Evolutionary conservation across 2,113 vertebrate genomes (phyloP).

Genomic region (Planiliza haematocheilus): DNA sequence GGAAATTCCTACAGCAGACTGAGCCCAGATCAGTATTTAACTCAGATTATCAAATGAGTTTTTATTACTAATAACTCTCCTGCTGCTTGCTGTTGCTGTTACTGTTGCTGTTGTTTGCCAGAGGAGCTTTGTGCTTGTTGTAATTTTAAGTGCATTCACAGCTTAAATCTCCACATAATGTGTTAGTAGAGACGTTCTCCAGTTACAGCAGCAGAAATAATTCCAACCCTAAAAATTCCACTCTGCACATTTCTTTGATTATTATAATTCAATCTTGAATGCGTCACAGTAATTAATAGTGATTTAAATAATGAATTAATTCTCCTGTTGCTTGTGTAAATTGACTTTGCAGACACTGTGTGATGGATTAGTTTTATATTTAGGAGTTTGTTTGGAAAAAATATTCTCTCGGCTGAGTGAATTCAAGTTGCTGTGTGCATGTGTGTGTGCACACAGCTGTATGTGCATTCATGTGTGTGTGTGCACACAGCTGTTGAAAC

Average conservation of each 20-base stretch:
- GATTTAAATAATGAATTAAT: constrained; percentile 41
- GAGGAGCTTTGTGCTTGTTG: constrained; percentile 1
- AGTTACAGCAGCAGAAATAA: constrained; percentile 19
- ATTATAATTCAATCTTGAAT: constrained; percentile 27
- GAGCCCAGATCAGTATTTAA: constrained; percentile 13
- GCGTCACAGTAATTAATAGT: constrained; percentile 37
- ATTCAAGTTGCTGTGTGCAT: too few species aligned
- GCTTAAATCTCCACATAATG: constrained; percentile 35
- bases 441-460: background rate
- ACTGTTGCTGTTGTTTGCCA: constrained; percentile 21
- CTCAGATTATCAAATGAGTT: constrained; percentile 24
- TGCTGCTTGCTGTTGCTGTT: constrained; percentile 18
- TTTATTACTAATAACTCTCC: constrained; percentile 29
- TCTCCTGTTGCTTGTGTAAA: constrained; percentile 27
- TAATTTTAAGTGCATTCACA: constrained; percentile 26
- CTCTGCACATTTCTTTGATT: constrained; percentile 40
- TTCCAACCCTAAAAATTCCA: constrained; percentile 12
- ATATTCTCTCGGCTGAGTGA: too few species aligned
- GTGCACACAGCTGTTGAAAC: constrained; percentile 14
- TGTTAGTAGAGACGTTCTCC: constrained; percentile 5
- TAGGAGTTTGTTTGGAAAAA: background rate
- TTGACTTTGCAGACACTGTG: constrained; percentile 15
- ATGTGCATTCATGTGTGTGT: too few species aligned
- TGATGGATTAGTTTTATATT: constrained; percentile 1
- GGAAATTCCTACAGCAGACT: background rate